These are phyloP conservation scores for Protonemura montana DNA, from an alignment of 2,888 invertebrate species.

Conservation along the genomic window DNA sequence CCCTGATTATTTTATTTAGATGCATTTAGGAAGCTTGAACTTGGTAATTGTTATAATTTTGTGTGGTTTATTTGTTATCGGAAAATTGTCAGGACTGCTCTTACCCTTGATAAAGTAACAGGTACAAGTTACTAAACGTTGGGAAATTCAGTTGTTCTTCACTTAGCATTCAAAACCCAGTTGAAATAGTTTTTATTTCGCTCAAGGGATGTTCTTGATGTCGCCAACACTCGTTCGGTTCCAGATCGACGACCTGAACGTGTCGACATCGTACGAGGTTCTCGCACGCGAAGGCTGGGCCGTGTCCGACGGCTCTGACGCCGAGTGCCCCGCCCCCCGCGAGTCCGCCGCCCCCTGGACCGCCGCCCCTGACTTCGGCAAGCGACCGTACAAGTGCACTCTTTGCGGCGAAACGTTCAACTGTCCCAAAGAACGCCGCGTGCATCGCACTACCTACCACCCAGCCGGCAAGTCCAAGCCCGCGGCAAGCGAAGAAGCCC, in stretches of 20 bases:
- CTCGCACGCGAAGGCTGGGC: conserved; percentile 74
- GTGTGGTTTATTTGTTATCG: no score
- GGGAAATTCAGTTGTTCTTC: no score
- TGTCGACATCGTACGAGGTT: conserved; percentile 69
- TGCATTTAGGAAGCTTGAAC: no score
- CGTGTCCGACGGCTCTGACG: conserved; percentile 72
- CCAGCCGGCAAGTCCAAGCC: conserved; percentile 58
- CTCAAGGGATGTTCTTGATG: no score
- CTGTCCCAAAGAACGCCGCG: conserved; percentile 69
- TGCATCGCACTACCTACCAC: conserved; percentile 67
- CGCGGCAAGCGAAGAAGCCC: neutral
- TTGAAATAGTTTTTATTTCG: no score
- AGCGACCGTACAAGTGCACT: conserved; percentile 64
- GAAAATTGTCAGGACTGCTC: no score
- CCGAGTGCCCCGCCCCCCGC: conserved; percentile 54
- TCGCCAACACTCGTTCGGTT: no score
- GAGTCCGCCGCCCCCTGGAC: conserved; percentile 50
- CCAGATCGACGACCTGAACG: conserved; percentile 65
- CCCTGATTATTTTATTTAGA: no score
- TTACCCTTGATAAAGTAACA: no score
- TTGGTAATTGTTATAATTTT: no score
- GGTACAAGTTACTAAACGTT: no score
- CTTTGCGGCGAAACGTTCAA: conserved; percentile 67
- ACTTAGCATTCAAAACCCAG: no score
- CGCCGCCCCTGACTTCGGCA: conserved; percentile 53